Base-by-base conservation (phyloP, 2,888 invertebrate genomes). In the Papilio protenor region DNA sequence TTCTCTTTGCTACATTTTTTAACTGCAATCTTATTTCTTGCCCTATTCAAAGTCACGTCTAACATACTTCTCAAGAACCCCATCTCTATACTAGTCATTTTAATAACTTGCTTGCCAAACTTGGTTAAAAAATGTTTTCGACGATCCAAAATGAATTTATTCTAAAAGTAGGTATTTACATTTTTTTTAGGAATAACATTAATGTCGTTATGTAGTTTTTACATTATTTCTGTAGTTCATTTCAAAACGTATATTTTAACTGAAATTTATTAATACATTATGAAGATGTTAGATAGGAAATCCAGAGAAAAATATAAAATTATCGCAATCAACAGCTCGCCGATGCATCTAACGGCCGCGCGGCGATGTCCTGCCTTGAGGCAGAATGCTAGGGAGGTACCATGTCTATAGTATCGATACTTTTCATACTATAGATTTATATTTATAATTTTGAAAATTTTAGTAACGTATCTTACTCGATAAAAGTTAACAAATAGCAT, bases 281-380 rank as follows among this genome's bases (percentile, higher is more conserved):
- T 14, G 10, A n/a, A n/a, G 18, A 18, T 64, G 18, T 2, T 64
- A 10, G 23, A 45, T 45, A 45, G 12, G 2, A 40, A 66, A 66
- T 66, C 18, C 21, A 45, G n/a, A 66, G 40, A n/a, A 11, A 40
- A n/a, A 66, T 66, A 66, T 66, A 40, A 71, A 52, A 33, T 71
- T 1, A 71, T 52, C 52, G 45, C 59, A 59, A 73, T 59, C 57
- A 73, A 59, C 70, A 11, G n/a, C 57, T 52, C 70, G 45, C 14
- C 23, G n/a, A 27, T 76, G 76, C 69, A 47, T 70, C 47, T 76
- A 47, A 75, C 70, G 55, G 55, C 16, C 69, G 69, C 57, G 57
- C 76, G 76, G 10, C 55, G 59, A 59, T 47, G 70, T 76, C 18
- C 57, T 33, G 69, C 55, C 57, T 57, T 18, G 70, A 70, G 69